Evolutionary conservation across 2,797 vertebrate species (phyloP), one percentile per base, ranked within the genome.

Genomic region (Cuniculus paca): DNA sequence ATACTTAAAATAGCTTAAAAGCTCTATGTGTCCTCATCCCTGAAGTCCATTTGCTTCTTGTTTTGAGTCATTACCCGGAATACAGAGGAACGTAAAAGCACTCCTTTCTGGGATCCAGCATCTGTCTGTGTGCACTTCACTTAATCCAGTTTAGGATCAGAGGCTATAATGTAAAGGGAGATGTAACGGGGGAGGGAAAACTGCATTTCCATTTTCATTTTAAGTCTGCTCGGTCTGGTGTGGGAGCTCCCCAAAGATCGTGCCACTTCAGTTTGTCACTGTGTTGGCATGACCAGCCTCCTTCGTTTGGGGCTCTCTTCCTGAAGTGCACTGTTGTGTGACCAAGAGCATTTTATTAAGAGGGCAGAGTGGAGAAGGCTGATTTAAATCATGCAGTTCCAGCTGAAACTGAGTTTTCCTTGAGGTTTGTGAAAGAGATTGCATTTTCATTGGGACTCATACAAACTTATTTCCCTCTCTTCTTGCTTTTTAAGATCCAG

Each of bases 401-500:
- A 97, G 96, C 92, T 95, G 96, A 96, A 98, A 93, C 65, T 52
- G 84, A 92, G 93, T 97, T 96, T 98, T 97, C 95, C 88, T 88
- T 10, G 79, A 97, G 88, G 90, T 60, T 96, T 92, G 50, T 54
- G 88, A 86, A 96, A 92, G 70, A 42, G 6, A 91, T 97, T 48
- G 24, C 60, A 83, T 98, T 95, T 97, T 97, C 82, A 65, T 1
- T 56, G 28, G 58, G 88, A 88, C 50, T 91, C 91, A 20, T 70
- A 94, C 80, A 93, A 83, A 77, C 11, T 4, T 97, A 96, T 95
- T 78, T 97, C 56, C 42, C 68, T 89, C 54, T 96, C 91, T 97
- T 89, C 95, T 72, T 97, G 88, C 90, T 94, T 22, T 85, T 94
- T 87, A 96, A 99, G 99, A 99, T 99, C 97, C 99, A 99, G 98